Conservation (phyloP, 2,888 invertebrate genomes). For the Seira ritae region DNA sequence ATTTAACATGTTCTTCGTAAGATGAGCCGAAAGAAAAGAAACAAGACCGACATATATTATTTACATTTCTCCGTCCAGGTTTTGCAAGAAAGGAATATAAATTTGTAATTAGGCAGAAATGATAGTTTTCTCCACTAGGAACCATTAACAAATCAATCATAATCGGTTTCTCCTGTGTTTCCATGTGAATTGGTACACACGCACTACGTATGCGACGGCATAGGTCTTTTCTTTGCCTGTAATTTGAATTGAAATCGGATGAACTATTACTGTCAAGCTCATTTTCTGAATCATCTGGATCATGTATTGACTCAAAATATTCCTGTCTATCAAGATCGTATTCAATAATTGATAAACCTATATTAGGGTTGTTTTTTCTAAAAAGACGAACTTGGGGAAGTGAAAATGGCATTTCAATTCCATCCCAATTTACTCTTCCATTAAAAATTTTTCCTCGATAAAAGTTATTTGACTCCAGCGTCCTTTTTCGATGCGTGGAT, state of each 20-base stretch:
- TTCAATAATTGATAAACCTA: slow-evolving; percentile 10
- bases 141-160: slow-evolving; percentile 8
- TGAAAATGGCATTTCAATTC: slow-evolving; percentile 20
- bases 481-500: background rate
- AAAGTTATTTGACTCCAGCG: slow-evolving; percentile 11
- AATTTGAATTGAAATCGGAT: background rate
- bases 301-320: background rate
- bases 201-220: background rate
- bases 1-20: background rate
- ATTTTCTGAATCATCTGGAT: no score
- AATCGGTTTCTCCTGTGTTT: background rate
- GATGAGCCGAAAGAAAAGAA: slow-evolving; percentile 14
- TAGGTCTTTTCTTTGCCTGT: background rate
- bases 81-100: background rate
- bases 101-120: background rate
- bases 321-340: slow-evolving; percentile 7
- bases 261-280: background rate
- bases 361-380: background rate
- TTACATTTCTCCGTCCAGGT: background rate
- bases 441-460: background rate
- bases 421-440: slow-evolving; percentile 8
- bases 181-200: slow-evolving; percentile 14
- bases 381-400: background rate
- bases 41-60: background rate
- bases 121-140: background rate